Evolutionary conservation across 2,113 vertebrate species (phyloP), one percentile per base, ranked within the genome.

Genomic region (Pachypanchax playfairii): DNA sequence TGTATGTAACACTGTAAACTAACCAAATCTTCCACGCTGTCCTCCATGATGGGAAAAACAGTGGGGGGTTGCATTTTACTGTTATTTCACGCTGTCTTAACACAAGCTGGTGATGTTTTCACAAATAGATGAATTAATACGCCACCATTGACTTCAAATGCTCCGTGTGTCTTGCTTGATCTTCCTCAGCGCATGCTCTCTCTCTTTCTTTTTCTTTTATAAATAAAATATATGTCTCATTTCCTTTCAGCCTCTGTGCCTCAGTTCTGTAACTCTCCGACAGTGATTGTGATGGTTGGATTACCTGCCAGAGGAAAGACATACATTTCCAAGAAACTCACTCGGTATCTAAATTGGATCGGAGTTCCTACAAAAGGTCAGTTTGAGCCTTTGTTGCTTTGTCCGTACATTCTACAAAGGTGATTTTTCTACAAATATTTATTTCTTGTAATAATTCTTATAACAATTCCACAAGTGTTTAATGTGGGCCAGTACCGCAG

Each of bases 331-430:
- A 94, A 91, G 52, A 96, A 97, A 69, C 93, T 97, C 57, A 96
- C 95, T 1, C 90, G 93, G 17, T 97, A 97, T 75, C 91, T 96
- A 48, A 97, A 96, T 80, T 96, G 95, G 95, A 95, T 96, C n/a
- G 94, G 95, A 11, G 94, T 92, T 44, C 91, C 93, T 0, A 96
- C 95, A 6, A 94, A 94, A 90, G 93, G 95, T 95, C 59, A 77
- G 84, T 70, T 33, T 46, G 6, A 15, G 22, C 2, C 4, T 24
- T 44, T 44, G 12, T 22, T 24, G 13, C 24, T n/a, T n/a, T 22
- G 13, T 25, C 13, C 1, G n/a, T n/a, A n/a, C n/a, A n/a, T n/a
- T n/a, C n/a, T n/a, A n/a, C n/a, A n/a, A n/a, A n/a, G n/a, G n/a
- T n/a, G n/a, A 46, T 22, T 20, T 13, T 12, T 22, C 6, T 17